Conservation (phyloP, 2,888 invertebrate genomes). For the Zeuzera pyrina region DNA sequence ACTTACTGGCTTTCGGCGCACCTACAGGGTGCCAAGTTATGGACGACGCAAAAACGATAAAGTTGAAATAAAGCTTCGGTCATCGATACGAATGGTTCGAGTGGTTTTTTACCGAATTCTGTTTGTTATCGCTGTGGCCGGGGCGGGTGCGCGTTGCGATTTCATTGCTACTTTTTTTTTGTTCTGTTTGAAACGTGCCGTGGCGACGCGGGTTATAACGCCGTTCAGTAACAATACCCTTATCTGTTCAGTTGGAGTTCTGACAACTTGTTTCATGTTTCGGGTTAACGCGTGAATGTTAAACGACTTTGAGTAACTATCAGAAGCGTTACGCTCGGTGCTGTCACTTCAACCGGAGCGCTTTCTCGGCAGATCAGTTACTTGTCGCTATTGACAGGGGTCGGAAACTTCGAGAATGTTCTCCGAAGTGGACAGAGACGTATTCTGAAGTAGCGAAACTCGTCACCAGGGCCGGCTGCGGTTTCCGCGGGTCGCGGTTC, state of each 20-base stretch:
- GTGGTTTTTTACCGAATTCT: slow-evolving; percentile 56
- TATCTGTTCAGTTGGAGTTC: neutral
- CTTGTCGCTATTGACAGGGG: slow-evolving; percentile 35
- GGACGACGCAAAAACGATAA: slow-evolving; percentile 67
- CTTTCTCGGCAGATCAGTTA: slow-evolving; percentile 20
- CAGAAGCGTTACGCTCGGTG: slow-evolving; percentile 20
- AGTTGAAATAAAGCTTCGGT: slow-evolving; percentile 68
- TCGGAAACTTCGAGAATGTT: slow-evolving; percentile 30
- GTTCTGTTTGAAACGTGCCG: slow-evolving; percentile 34
- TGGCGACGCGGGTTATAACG: too few species aligned
- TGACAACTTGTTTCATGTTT: neutral
- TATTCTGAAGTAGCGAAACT: slow-evolving; percentile 15
- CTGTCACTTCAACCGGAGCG: slow-evolving; percentile 29
- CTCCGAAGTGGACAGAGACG: slow-evolving; percentile 21
- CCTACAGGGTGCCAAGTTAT: slow-evolving; percentile 65
- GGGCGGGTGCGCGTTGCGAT: slow-evolving; percentile 16
- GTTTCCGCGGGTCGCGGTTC: slow-evolving; percentile 39
- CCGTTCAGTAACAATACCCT: too few species aligned
- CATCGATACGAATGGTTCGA: slow-evolving; percentile 57
- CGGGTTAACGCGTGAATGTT: neutral
- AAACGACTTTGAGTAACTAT: neutral
- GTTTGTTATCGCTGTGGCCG: slow-evolving; percentile 49
- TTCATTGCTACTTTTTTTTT: slow-evolving; percentile 29
- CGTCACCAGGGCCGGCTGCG: slow-evolving; percentile 35
- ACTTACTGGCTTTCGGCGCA: slow-evolving; percentile 68